Evolutionary conservation across 2,113 vertebrate species (phyloP).

Genomic region (Petaurus breviceps): DNA sequence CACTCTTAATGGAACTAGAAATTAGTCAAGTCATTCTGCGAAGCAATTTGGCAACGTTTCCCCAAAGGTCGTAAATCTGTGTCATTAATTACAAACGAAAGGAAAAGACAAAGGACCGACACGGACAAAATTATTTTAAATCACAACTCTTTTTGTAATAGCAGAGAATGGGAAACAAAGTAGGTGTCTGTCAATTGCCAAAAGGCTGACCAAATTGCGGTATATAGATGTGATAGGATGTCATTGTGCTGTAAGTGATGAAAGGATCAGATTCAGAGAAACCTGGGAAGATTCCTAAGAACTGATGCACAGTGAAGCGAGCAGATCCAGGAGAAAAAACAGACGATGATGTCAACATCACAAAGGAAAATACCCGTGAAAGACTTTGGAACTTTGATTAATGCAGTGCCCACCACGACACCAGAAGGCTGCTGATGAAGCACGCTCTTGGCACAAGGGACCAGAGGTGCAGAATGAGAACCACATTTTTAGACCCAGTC

Average conservation of each 20-base stretch:
- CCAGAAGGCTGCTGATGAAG: too few species aligned
- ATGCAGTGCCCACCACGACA: too few species aligned
- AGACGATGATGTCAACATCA: neutral
- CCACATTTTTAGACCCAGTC: too few species aligned
- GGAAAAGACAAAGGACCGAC: neutral
- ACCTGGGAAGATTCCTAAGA: neutral
- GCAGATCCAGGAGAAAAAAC: neutral
- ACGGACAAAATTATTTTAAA: neutral
- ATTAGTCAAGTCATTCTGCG: neutral
- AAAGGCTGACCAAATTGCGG: neutral
- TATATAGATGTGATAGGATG: neutral
- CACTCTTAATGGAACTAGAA: neutral
- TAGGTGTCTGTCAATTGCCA: neutral
- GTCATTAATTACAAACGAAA: neutral
- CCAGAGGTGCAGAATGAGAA: too few species aligned
- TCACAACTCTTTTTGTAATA: neutral
- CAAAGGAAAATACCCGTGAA: neutral
- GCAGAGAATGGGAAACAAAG: neutral
- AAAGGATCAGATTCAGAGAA: neutral
- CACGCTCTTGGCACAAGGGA: too few species aligned
- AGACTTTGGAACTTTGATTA: neutral
- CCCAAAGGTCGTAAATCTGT: neutral
- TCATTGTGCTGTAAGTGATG: neutral
- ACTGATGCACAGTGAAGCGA: neutral
- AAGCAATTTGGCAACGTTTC: neutral